Evolutionary conservation across 2,797 vertebrate genomes (phyloP).

Genomic region (Fratercula arctica): DNA sequence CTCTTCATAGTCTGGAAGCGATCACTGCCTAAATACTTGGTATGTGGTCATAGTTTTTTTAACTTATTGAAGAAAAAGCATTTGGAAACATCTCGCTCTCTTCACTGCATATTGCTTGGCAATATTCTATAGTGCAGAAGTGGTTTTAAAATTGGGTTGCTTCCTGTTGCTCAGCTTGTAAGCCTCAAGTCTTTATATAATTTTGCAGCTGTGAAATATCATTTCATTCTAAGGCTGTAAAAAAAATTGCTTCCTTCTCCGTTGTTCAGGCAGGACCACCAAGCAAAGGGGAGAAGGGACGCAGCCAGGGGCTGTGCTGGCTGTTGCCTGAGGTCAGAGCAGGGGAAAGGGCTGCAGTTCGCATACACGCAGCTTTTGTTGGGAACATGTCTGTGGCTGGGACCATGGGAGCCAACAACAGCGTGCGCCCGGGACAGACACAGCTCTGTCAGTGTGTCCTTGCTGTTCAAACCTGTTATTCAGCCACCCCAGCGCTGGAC

Average conservation of each 20-base stretch:
- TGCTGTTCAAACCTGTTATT: neutral
- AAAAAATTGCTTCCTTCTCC: neutral
- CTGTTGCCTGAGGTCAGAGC: neutral
- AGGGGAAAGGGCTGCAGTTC: neutral
- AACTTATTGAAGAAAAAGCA: neutral
- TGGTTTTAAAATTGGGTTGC: neutral
- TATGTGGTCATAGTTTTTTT: neutral
- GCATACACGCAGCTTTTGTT: neutral
- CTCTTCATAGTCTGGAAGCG: neutral
- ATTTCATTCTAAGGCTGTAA: neutral
- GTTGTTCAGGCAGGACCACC: neutral
- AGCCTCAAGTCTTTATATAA: neutral
- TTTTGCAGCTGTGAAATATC: conserved; percentile 9
- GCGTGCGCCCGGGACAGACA: accelerated
- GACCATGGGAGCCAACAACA: neutral
- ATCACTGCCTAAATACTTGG: neutral
- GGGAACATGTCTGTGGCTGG: neutral
- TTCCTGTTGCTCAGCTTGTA: neutral
- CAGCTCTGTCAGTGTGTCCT: neutral
- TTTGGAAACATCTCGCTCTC: neutral
- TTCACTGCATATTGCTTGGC: neutral
- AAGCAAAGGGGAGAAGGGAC: neutral
- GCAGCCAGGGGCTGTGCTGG: neutral
- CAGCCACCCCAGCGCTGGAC: neutral
- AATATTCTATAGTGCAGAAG: neutral